Evolutionary conservation across 2,888 invertebrate genomes (phyloP), one percentile per base, ranked within the genome.

Genomic region (Rhaphigaster nebulosa): DNA sequence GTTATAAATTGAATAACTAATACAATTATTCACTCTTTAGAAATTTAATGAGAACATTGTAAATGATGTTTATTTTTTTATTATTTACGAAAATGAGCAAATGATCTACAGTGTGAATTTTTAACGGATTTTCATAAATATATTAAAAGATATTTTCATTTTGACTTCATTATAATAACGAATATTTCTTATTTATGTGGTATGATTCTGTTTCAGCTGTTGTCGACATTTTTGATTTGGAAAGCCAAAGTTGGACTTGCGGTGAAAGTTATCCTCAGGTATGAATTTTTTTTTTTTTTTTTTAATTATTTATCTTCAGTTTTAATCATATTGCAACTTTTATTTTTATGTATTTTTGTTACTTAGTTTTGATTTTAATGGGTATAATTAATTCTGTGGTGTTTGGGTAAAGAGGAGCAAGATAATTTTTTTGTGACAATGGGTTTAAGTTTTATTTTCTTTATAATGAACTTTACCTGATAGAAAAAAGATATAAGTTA

Each of bases 211-310:
- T 92, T 92, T 65, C 91, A 91, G 95, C 95, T 8, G 95, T 95
- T 87, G 95, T 96, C 23, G 96, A 96, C 93, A 95, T 95, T 92
- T 96, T 96, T 93, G 95, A 96, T 93, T 93, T 96, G 92, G 95
- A 95, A 56, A 95, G 94, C 0, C 94, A 95, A 92, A 93, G 94
- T 26, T 96, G 96, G 96, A 95, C 94, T 13, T 95, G 95, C 20
- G 95, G 95, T n/a, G 95, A 95, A 92, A 95, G 95, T 91, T 95
- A 96, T 93, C 95, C 96, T 0, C 95, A 95, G 88, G 92, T 88
- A 56, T 52, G 60, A n/a, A n/a, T n/a, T n/a, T n/a, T n/a, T n/a
- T n/a, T n/a, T n/a, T n/a, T n/a, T n/a, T n/a, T n/a, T n/a, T n/a
- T 50, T 50, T 52, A 18, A 13, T n/a, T n/a, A n/a, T n/a, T n/a